Conservation (phyloP, 2,888 invertebrate genomes). For the Metacarcinus magister region DNA sequence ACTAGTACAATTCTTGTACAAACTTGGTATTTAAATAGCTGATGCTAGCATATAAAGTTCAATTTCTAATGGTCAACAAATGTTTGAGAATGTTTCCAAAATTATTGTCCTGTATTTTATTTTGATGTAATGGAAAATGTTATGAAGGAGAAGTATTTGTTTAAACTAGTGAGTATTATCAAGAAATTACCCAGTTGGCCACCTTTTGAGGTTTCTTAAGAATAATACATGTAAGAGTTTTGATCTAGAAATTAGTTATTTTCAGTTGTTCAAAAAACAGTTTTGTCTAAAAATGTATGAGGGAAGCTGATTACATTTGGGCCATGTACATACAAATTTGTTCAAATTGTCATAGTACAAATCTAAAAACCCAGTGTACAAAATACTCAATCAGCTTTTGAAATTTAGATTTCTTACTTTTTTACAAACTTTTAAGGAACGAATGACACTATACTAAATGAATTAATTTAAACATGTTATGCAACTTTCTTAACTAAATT, state of each 20-base stretch:
- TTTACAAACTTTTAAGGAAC: constrained; percentile 54
- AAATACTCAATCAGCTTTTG: constrained; percentile 68
- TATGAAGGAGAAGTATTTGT: background rate
- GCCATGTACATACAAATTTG: constrained; percentile 32
- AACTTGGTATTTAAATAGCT: background rate
- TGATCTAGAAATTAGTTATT: background rate
- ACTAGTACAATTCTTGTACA: constrained; percentile 47
- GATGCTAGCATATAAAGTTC: constrained; percentile 1
- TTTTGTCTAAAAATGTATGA: constrained; percentile 1
- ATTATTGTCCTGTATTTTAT: background rate
- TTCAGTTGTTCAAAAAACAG: background rate
- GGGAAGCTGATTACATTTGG: constrained; percentile 57
- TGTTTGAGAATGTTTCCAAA: constrained; percentile 10
- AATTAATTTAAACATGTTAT: constrained; percentile 1
- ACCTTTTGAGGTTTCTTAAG: background rate
- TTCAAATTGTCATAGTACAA: constrained; percentile 64
- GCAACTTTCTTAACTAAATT: background rate
- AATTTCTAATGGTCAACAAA: background rate
- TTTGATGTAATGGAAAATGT: background rate
- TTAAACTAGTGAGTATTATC: background rate
- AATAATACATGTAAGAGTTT: background rate
- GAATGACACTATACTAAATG: background rate
- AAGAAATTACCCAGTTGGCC: background rate
- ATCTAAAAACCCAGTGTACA: constrained; percentile 68
- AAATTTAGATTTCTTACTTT: constrained; percentile 67